Base-by-base conservation (phyloP, 2,113 vertebrate species). In the Onychostruthus taczanowskii region DNA sequence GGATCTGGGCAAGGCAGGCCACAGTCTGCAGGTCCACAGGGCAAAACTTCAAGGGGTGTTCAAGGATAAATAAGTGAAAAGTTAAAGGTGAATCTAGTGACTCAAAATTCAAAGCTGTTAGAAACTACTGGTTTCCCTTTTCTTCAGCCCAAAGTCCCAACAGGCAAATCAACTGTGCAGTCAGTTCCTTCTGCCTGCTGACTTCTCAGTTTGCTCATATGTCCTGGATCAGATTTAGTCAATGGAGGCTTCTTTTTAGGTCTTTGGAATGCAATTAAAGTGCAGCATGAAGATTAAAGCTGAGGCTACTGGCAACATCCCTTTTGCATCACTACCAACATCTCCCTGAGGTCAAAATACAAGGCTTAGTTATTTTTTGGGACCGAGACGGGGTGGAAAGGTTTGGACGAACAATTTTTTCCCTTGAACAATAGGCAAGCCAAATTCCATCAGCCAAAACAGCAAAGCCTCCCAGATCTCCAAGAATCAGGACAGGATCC, bases 401-500 rank as follows among this genome's bases (percentile, higher is more conserved):
- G 33, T 77, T 74, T 77, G 72, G 75, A 91, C 1, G 17, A 85
- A 59, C 27, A 53, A 5, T 33, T 49, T 77, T 86, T 93, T 90
- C 85, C 84, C 23, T 66, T 89, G 43, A 41, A 88, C 30, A 26
- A 77, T 8, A 90, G 64, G 37, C 56, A 56, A 56, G 49, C 72
- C 80, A 90, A 77, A 84, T 90, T 77, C 62, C 53, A 24, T 50
- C 81, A 86, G 55, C 28, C 77, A 75, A 58, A 82, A 24, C 11
- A 31, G n/a, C 55, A 82, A 89, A 89, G 43, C 26, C 50, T 87
- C 78, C 41, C 46, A 85, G 43, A 70, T 87, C 47, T 95, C 67
- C 46, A 94, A 63, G 87, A 95, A 76, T 46, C 84, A 84, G 83
- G 82, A 89, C 41, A 90, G 72, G 63, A 59, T 94, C 93, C 90